These are phyloP conservation scores for Aricia artaxerxes DNA, from an alignment of 2,888 invertebrate species.

Conservation along the genomic window DNA sequence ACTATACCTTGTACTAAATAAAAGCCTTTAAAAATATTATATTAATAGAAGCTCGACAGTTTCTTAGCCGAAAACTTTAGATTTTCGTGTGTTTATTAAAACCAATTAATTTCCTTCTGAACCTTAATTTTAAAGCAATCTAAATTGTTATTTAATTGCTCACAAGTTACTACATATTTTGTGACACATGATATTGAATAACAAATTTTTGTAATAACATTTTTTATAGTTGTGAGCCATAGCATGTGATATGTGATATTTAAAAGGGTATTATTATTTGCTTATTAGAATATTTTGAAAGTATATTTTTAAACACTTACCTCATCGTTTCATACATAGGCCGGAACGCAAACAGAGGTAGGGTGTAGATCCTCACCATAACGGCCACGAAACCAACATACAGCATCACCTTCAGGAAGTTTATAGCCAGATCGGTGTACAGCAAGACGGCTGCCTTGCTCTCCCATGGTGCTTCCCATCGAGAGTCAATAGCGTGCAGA, in stretches of 20 bases:
- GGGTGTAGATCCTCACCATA: constrained; percentile 98
- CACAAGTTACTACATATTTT: neutral
- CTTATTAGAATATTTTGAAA: neutral
- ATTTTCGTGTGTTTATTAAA: neutral
- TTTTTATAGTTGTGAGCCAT: neutral
- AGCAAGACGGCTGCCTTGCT: constrained; percentile 98
- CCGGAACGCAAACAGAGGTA: constrained; percentile 98
- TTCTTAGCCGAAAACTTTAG: too few species aligned
- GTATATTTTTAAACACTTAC: constrained; percentile 57
- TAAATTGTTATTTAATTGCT: neutral
- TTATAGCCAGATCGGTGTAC: constrained; percentile 97
- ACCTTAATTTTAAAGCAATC: neutral
- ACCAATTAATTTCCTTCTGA: neutral
- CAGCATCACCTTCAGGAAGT: constrained; percentile 90
- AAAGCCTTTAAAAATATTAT: too few species aligned
- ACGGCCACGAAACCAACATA: constrained; percentile 96
- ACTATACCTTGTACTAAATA: too few species aligned
- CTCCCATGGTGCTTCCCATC: constrained; percentile 98
- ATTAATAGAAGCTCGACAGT: too few species aligned
- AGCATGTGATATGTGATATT: neutral
- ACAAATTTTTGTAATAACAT: neutral
- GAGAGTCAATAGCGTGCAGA: constrained; percentile 91
- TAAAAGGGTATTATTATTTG: neutral
- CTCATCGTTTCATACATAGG: constrained; percentile 99
- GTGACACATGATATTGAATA: neutral